These are phyloP conservation scores for Loxodonta africana DNA, from an alignment of 2,113 vertebrate genomes.

Conservation along the genomic window DNA sequence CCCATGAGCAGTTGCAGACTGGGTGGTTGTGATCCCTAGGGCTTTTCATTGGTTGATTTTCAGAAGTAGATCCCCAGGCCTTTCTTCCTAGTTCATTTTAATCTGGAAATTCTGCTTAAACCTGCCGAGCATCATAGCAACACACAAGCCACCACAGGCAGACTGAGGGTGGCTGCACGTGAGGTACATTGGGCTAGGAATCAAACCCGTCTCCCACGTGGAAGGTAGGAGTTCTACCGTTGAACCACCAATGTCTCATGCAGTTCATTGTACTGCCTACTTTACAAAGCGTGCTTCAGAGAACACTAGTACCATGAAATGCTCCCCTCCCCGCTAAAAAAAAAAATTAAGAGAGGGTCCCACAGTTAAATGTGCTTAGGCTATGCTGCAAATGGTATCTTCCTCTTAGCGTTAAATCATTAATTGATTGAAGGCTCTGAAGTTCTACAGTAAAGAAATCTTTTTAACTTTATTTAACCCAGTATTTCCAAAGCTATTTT, in stretches of 20 bases:
- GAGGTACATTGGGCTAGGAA: not conserved
- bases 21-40: not conserved
- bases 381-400: not conserved
- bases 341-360: not conserved
- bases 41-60: not conserved
- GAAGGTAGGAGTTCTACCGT: not conserved
- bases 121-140: not conserved
- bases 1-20: not conserved
- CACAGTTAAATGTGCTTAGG: not conserved
- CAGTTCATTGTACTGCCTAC: not conserved
- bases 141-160: not conserved
- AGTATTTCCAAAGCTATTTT: not conserved
- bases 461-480: slow-evolving; percentile 2
- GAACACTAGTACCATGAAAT: not conserved
- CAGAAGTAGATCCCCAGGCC: not conserved
- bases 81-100: not conserved
- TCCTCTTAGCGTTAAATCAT: not conserved
- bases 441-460: not conserved
- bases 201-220: not conserved
- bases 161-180: too few relatives aligned
- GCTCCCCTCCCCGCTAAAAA: not conserved
- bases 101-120: not conserved
- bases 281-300: not conserved
- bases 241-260: not conserved
- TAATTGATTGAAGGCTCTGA: not conserved